These are phyloP conservation scores for Enteromius fasciolatus DNA, from an alignment of 2,797 vertebrate species.

Conservation along the genomic window DNA sequence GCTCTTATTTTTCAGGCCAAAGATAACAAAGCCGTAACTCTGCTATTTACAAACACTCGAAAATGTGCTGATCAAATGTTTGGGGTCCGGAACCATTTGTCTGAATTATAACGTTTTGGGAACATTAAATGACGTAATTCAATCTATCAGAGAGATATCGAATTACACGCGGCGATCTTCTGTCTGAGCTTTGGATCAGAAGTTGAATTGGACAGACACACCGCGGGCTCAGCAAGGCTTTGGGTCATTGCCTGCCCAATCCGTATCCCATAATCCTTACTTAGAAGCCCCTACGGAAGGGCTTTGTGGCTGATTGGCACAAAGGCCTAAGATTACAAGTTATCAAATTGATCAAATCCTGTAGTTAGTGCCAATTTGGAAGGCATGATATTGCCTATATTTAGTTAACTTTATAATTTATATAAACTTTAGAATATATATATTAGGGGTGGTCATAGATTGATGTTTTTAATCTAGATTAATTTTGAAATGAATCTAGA, in stretches of 20 bases:
- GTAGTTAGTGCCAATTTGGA: background rate
- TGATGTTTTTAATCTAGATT: no score
- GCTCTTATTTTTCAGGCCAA: background rate
- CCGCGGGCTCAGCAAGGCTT: constrained; percentile 31
- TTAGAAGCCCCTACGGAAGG: constrained; percentile 22
- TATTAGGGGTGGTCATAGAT: no score
- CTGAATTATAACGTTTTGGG: constrained; percentile 50
- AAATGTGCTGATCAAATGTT: constrained; percentile 30
- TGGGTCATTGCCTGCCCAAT: constrained; percentile 36
- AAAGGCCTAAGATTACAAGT: constrained; percentile 32
- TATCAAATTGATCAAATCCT: constrained; percentile 13
- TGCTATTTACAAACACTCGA: constrained; percentile 30
- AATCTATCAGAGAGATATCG: constrained; percentile 55
- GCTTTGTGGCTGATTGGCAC: constrained; percentile 11
- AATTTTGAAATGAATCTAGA: no score
- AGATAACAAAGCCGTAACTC: constrained; percentile 37
- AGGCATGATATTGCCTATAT: background rate
- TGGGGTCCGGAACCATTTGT: constrained; percentile 40
- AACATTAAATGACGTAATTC: constrained; percentile 53
- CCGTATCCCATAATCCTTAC: constrained; percentile 31
- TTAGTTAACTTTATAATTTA: background rate
- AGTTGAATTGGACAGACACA: constrained; percentile 47
- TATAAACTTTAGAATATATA: no score
- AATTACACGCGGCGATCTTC: constrained; percentile 37
- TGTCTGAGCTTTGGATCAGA: constrained; percentile 41